Conservation (phyloP, 2,888 invertebrate genomes). For the Ecliptopera silaceata region DNA sequence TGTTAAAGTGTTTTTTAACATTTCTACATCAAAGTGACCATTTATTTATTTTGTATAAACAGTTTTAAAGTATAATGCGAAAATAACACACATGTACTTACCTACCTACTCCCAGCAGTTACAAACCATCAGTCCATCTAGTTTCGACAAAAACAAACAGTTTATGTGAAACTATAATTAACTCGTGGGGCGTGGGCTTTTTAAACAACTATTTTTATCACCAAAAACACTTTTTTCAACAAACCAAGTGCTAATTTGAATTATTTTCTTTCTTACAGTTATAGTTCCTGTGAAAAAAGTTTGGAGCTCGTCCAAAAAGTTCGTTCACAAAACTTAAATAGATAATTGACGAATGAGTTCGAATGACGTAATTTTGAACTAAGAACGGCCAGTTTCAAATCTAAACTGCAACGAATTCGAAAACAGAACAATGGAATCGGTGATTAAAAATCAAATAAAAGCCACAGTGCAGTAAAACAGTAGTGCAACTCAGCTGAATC, state of each 20-base stretch:
- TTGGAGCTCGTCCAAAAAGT: conserved; percentile 23
- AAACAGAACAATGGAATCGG: conserved; percentile 20
- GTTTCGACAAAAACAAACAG: conserved; percentile 22
- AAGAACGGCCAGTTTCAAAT: conserved; percentile 1
- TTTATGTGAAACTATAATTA: conserved; percentile 28
- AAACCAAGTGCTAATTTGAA: conserved; percentile 26
- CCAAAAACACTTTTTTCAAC: conserved; percentile 24
- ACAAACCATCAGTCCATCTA: conserved; percentile 12
- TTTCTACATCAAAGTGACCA: no score
- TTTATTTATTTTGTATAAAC: no score
- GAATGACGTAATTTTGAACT: conserved; percentile 27
- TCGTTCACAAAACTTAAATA: conserved; percentile 5
- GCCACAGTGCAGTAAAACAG: conserved; percentile 28
- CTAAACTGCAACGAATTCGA: conserved; percentile 9
- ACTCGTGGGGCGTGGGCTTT: conserved; percentile 23
- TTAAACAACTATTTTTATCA: conserved; percentile 20
- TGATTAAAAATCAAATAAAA: conserved; percentile 14
- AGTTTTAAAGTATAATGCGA: not conserved
- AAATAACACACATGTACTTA: not conserved
- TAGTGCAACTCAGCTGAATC: conserved; percentile 43
- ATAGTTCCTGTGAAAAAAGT: conserved; percentile 26
- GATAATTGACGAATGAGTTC: conserved; percentile 14
- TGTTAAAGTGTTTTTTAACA: no score
- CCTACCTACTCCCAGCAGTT: conserved; percentile 12
- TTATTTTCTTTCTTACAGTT: conserved; percentile 33